Evolutionary conservation across 2,888 invertebrate species (phyloP), one percentile per base, ranked within the genome.

Genomic region (Mamestra brassicae): DNA sequence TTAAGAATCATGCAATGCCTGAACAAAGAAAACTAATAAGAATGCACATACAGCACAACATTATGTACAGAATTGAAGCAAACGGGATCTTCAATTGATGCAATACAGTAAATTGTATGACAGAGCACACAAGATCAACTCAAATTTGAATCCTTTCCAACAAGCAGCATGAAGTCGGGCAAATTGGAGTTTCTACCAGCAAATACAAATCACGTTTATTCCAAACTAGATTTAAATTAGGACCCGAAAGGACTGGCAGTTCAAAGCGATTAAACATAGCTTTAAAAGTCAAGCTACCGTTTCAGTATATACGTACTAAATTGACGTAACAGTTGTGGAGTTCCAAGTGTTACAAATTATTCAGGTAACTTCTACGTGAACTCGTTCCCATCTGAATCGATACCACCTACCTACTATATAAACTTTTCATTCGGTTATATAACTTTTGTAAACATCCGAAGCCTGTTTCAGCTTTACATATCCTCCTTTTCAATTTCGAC

Each of bases 401-500:
- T 64, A 36, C n/a, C n/a, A n/a, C n/a, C n/a, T n/a, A n/a, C 42
- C 2, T 26, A 11, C 26, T 36, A 61, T 26, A 1, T 5, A 81
- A 50, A 50, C n/a, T 55, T 54, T 62, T 61, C 5, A 52, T 38
- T 15, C 61, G 52, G 11, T 67, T 61, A 52, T 11, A 17, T 64
- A 61, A 82, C 54, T 57, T 67, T 57, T 58, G 52, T 26, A 15
- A 36, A 62, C 34, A 62, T 58, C 38, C 34, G 10, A 65, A 77
- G 38, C 36, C 45, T 58, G 47, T 26, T 65, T 38, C 52, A n/a
- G 52, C 34, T 81, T 81, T 47, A 45, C 52, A 50, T 68, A 61
- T 64, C 38, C 42, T 58, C 36, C 45, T 58, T 71, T 81, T 76
- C 58, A 83, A 83, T 79, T 74, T 83, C 52, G 63, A 52, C 50